phyloP scores from a whole-genome alignment of 2,113 vertebrate species.

The Pogonocichla stellata region DNA sequence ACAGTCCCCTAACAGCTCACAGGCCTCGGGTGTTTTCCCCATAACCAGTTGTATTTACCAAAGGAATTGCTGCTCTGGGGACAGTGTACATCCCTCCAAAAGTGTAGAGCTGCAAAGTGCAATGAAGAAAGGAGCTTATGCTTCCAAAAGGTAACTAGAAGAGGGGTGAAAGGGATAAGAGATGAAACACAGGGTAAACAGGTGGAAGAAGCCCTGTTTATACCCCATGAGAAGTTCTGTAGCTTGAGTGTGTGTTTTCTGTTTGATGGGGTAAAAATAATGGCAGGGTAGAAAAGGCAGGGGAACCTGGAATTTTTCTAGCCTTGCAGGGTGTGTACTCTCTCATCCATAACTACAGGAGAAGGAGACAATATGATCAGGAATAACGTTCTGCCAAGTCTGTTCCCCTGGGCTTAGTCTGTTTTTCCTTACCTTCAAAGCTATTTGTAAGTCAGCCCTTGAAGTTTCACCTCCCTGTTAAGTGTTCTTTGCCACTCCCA shows the following conservation, averaged over 20 bases:
- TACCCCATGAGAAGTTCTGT: rapidly evolving
- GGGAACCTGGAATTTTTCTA: neutral
- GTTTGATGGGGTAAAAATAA: neutral
- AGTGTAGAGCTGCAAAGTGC: neutral
- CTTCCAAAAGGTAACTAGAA: neutral
- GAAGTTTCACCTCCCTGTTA: neutral
- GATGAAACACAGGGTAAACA: neutral
- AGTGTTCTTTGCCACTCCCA: neutral
- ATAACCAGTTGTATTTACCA: neutral
- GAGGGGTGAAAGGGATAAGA: neutral
- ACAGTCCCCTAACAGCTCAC: neutral
- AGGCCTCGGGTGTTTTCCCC: neutral
- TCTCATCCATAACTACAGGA: neutral
- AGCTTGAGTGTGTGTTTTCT: neutral
- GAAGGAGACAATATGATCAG: neutral
- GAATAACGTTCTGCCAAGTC: neutral
- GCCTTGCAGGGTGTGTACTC: neutral
- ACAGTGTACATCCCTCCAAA: neutral
- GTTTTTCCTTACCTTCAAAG: neutral
- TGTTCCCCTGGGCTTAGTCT: neutral
- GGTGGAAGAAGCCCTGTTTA: neutral
- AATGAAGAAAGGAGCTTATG: neutral
- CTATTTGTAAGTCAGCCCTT: neutral
- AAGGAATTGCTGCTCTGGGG: neutral
- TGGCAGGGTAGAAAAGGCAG: neutral